Evolutionary conservation across 1,140 invertebrate species (phyloP).

Genomic region (Drosophila melanica): DNA sequence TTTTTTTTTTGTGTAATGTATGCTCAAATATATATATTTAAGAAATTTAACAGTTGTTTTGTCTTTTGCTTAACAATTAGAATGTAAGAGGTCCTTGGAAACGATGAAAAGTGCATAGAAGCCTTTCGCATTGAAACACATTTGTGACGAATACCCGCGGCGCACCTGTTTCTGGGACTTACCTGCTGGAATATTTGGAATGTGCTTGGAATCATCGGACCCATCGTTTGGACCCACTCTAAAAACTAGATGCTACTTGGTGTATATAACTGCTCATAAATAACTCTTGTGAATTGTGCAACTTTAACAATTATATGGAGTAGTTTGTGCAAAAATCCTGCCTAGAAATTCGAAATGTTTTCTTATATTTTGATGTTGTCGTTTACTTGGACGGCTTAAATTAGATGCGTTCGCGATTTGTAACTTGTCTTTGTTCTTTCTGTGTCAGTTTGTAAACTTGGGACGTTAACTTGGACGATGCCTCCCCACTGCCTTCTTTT

Average conservation of each 20-base stretch:
- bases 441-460: slow-evolving; percentile 46
- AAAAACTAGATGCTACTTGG: slow-evolving; percentile 45
- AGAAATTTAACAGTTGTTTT: slow-evolving; percentile 59
- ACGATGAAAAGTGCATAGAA: slow-evolving; percentile 27
- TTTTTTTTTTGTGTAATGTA: slow-evolving; percentile 38
- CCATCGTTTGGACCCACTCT: slow-evolving; percentile 45
- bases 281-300: slow-evolving; percentile 41
- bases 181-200: slow-evolving; percentile 48
- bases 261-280: slow-evolving; percentile 57
- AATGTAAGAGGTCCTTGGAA: slow-evolving; percentile 48
- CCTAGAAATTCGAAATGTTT: slow-evolving; percentile 74
- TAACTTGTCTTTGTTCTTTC: slow-evolving; percentile 51
- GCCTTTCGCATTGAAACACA: slow-evolving; percentile 36
- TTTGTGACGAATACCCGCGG: slow-evolving; percentile 37
- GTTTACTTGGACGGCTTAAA: slow-evolving; percentile 73
- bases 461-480: slow-evolving; percentile 68
- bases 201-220: slow-evolving; percentile 52
- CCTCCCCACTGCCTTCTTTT: not conserved
- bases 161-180: slow-evolving; percentile 31
- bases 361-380: slow-evolving; percentile 35
- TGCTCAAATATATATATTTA: slow-evolving; percentile 74
- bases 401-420: slow-evolving; percentile 60
- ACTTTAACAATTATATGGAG: slow-evolving; percentile 55
- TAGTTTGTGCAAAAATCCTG: slow-evolving; percentile 61
- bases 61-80: slow-evolving; percentile 48